A percentile compares a stretch with the other conserved stretches of the same genome.
Conservation (phyloP, 2,113 vertebrate species). For the Myotis lucifugus region DNA sequence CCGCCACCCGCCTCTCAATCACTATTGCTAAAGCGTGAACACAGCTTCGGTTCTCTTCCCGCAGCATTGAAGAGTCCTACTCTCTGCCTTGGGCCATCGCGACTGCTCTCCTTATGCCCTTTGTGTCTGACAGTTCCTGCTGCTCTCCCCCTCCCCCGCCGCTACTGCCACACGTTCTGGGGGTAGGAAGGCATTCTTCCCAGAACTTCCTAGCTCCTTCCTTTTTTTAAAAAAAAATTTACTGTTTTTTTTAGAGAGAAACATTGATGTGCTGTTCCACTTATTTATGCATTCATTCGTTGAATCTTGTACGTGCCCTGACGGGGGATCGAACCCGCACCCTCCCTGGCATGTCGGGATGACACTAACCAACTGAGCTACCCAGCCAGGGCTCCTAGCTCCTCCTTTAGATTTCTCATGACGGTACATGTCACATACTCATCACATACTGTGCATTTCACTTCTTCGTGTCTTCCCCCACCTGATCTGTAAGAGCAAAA, state of each 20-base stretch:
- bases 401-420: background rate
- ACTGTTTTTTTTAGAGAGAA: too few species aligned
- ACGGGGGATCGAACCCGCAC: too few species aligned
- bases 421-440: background rate
- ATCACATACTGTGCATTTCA: background rate
- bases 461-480: background rate
- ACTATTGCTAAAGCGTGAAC: background rate
- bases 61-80: background rate
- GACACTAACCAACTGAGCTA: too few species aligned
- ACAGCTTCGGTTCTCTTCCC: background rate
- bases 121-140: too few species aligned
- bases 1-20: background rate
- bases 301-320: too few species aligned
- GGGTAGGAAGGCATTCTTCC: background rate
- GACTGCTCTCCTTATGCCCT: background rate
- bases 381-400: too few species aligned
- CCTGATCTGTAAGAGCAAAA: background rate
- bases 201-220: background rate
- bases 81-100: background rate
- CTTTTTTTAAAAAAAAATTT: too few species aligned
- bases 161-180: background rate
- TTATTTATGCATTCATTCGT: too few species aligned
- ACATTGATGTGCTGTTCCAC: too few species aligned
- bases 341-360: too few species aligned
- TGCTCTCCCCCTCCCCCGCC: background rate